Conservation (phyloP, 23 tunicate genomes). For the Halocynthia roretzi region DNA sequence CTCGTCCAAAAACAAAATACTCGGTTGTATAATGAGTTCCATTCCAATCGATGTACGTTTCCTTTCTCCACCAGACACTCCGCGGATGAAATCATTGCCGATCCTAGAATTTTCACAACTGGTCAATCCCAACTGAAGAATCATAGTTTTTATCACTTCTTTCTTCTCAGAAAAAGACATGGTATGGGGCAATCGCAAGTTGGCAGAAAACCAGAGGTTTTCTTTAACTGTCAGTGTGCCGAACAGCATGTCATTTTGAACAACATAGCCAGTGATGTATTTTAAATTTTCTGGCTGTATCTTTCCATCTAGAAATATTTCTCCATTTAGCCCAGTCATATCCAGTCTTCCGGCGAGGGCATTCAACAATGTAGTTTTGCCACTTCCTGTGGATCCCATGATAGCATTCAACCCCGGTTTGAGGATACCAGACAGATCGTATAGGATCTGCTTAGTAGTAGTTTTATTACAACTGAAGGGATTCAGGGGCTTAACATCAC, state of each 20-base stretch:
- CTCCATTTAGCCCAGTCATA: conserved; percentile 52
- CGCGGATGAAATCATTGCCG: conserved; percentile 83
- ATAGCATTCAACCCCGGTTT: conserved; percentile 50
- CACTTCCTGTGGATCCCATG: conserved; percentile 95
- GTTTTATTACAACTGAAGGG: conserved; percentile 36
- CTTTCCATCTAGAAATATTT: conserved; percentile 49
- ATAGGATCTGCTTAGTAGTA: conserved; percentile 29
- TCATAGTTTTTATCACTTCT: conserved; percentile 46
- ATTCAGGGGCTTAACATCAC: conserved; percentile 13
- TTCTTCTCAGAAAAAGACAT: conserved; percentile 31
- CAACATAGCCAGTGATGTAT: conserved; percentile 79
- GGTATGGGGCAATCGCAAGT: conserved; percentile 55
- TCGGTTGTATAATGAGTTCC: conserved; percentile 78
- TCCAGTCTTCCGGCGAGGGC: conserved; percentile 79
- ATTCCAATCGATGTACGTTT: conserved; percentile 81
- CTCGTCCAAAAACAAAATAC: conserved; percentile 79
- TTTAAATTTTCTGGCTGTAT: conserved; percentile 68
- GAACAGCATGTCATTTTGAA: conserved; percentile 63
- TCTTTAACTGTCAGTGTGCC: conserved; percentile 85
- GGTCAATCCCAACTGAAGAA: conserved; percentile 62
- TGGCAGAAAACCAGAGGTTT: conserved; percentile 82
- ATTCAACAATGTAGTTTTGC: conserved; percentile 80
- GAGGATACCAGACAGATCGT: conserved; percentile 43
- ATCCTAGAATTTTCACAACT: conserved; percentile 80
- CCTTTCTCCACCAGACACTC: conserved; percentile 93